Conservation (phyloP, 2,888 invertebrate species). For the Tortrix viridana region DNA sequence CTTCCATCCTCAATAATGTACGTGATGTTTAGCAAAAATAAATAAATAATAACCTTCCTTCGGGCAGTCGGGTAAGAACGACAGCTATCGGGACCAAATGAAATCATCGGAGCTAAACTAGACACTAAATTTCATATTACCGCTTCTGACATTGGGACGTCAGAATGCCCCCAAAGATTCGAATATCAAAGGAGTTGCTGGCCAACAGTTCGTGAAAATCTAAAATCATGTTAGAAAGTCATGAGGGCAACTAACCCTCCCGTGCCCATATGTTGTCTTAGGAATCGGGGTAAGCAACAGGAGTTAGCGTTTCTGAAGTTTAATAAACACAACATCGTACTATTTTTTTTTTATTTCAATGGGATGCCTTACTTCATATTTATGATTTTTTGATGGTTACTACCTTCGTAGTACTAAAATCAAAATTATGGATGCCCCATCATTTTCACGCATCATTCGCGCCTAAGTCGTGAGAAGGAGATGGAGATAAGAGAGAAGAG, state of each 20-base stretch:
- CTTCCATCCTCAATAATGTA: too few species aligned
- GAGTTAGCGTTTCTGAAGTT: neutral
- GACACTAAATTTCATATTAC: neutral
- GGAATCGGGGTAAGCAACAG: slow-evolving; percentile 29
- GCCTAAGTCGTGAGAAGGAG: too few species aligned
- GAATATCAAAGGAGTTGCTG: slow-evolving; percentile 38
- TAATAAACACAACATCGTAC: accelerated
- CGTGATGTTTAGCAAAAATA: too few species aligned
- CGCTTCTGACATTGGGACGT: neutral
- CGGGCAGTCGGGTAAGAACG: neutral
- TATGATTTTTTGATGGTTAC: too few species aligned
- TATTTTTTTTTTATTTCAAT: neutral
- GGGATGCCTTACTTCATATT: slow-evolving; percentile 11
- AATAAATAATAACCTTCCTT: too few species aligned
- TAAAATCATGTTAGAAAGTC: slow-evolving; percentile 59
- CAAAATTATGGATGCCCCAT: too few species aligned
- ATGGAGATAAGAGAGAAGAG: too few species aligned
- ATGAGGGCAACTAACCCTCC: slow-evolving; percentile 49
- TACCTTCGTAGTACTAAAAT: too few species aligned
- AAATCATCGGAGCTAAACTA: neutral
- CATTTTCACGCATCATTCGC: too few species aligned
- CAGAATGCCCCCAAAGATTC: slow-evolving; percentile 19
- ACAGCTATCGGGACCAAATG: neutral
- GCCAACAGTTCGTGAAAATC: slow-evolving; percentile 62
- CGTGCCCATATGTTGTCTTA: slow-evolving; percentile 52